phyloP scores from a whole-genome alignment of 2,797 vertebrate species.

The Micropoecilia bifurca region DNA sequence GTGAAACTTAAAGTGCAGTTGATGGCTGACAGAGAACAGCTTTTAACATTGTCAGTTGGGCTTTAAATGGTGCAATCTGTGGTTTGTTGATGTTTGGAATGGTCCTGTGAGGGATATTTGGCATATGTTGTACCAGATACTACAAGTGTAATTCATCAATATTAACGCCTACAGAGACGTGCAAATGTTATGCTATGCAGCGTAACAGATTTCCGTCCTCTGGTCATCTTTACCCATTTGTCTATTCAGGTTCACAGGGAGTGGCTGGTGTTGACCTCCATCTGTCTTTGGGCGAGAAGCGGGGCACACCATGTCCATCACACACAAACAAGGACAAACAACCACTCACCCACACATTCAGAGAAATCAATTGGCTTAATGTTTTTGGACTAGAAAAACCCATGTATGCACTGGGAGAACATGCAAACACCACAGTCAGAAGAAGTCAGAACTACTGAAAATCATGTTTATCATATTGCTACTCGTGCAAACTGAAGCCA shows the following conservation, averaged over 20 bases:
- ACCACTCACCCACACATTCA: not conserved
- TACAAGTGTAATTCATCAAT: not conserved
- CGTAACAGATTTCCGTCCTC: not conserved
- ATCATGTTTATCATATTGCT: not conserved
- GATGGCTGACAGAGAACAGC: not conserved
- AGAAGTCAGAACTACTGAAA: not conserved
- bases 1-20: not conserved
- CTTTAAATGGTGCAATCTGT: not conserved
- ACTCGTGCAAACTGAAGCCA: not conserved
- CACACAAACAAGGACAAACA: not conserved
- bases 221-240: not conserved
- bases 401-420: not conserved
- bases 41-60: not conserved
- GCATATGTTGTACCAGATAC: not conserved
- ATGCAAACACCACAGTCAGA: not conserved
- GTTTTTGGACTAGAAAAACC: not conserved
- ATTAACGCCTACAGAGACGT: not conserved
- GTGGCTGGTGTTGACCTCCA: not conserved
- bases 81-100: not conserved
- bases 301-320: not conserved
- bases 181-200: not conserved
- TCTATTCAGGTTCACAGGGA: not conserved
- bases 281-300: not conserved
- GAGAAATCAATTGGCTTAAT: not conserved
- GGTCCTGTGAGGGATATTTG: not conserved